phyloP scores from a whole-genome alignment of 2,797 vertebrate genomes.

The Babyrousa celebensis region DNA sequence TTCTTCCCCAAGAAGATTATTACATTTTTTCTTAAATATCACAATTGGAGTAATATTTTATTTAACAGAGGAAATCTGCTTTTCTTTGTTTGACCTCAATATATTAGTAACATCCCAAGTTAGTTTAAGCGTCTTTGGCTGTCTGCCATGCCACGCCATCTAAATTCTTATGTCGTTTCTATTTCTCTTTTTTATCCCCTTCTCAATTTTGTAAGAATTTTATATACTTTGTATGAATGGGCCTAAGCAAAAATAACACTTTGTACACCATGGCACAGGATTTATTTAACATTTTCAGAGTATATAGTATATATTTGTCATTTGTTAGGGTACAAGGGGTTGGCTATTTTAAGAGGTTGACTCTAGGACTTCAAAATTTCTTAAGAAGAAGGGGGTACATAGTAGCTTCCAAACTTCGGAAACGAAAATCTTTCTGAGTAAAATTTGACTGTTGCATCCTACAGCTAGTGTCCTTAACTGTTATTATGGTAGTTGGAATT shows the following conservation, averaged over 20 bases:
- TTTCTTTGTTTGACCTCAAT: constrained; percentile 51
- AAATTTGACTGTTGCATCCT: constrained; percentile 30
- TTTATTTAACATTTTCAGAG: constrained; percentile 15
- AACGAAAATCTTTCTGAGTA: constrained; percentile 9
- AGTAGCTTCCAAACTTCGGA: constrained; percentile 62
- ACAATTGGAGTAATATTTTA: constrained; percentile 58
- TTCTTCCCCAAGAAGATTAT: background rate
- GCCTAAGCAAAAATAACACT: constrained; percentile 59
- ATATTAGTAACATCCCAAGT: constrained; percentile 63
- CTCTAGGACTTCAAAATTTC: constrained; percentile 29
- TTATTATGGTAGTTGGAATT: constrained; percentile 78
- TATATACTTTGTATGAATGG: constrained; percentile 22
- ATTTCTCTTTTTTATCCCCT: background rate
- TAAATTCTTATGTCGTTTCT: constrained; percentile 39
- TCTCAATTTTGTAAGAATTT: constrained; percentile 33
- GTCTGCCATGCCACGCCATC: background rate
- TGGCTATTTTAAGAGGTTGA: constrained; percentile 29
- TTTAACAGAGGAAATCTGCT: constrained; percentile 15
- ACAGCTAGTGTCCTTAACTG: background rate
- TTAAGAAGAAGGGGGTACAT: constrained; percentile 13
- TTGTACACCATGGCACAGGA: background rate
- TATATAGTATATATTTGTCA: background rate
- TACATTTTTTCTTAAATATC: constrained; percentile 16
- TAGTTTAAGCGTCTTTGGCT: constrained; percentile 62
- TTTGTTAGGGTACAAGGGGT: background rate